Percentiles rank a stretch among this genome's conserved stretches.
phyloP scores from a whole-genome alignment of 2,888 invertebrate species.

The Lasioglossum figueresi region DNA sequence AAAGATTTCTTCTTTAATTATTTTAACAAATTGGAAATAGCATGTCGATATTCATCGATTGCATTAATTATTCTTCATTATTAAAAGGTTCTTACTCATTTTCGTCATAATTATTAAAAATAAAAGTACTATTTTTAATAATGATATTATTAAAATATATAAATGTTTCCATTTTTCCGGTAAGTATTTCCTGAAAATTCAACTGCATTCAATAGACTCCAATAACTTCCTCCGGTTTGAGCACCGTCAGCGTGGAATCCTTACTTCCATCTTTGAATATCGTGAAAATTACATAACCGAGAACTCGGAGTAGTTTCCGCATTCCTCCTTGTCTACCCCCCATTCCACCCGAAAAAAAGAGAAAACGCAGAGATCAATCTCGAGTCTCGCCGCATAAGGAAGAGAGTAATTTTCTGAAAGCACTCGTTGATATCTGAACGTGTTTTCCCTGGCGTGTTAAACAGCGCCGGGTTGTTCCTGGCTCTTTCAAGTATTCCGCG shows the following conservation, averaged over 20 bases:
- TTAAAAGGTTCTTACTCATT: neutral
- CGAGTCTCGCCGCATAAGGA: conserved; percentile 10
- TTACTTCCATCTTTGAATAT: neutral
- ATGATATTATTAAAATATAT: no score
- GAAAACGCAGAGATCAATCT: conserved; percentile 15
- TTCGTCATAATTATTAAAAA: neutral
- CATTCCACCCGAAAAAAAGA: neutral
- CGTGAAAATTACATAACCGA: neutral
- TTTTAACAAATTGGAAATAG: neutral
- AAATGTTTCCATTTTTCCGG: neutral
- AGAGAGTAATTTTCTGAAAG: conserved; percentile 33
- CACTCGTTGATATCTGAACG: conserved; percentile 29
- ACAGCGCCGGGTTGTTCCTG: conserved; percentile 20
- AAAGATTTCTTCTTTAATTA: neutral
- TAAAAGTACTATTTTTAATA: no score
- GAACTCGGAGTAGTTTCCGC: neutral
- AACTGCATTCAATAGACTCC: neutral
- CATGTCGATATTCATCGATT: neutral
- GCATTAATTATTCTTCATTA: neutral
- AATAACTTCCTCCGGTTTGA: neutral
- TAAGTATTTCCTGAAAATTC: neutral
- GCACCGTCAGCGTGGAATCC: neutral
- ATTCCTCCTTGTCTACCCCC: neutral
- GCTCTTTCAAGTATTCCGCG: conserved; percentile 24
- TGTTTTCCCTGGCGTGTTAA: conserved; percentile 33